phyloP scores from a whole-genome alignment of 2,113 vertebrate genomes.

The Oxygymnocypris stewartii region DNA sequence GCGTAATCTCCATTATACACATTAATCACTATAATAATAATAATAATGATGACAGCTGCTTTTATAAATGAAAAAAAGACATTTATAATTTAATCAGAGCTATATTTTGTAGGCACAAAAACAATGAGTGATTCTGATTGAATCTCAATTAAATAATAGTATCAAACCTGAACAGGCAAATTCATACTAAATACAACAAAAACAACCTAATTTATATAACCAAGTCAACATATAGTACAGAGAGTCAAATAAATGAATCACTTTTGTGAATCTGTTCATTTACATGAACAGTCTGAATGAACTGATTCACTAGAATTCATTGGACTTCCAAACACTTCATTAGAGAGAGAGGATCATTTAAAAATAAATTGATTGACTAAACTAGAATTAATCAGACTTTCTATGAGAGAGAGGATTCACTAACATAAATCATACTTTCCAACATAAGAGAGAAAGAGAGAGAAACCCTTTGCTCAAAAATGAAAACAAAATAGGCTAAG shows the following conservation, averaged over 20 bases:
- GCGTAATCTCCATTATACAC: neutral
- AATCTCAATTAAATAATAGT: neutral
- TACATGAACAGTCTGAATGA: too few species aligned
- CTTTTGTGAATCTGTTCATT: neutral
- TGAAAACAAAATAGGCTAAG: neutral
- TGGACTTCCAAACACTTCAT: neutral
- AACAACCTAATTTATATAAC: neutral
- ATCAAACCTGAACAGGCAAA: neutral
- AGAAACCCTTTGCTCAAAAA: neutral
- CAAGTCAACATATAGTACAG: neutral
- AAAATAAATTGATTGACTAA: neutral
- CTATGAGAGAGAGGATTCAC: neutral
- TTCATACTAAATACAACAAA: neutral
- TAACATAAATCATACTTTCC: neutral
- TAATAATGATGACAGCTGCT: neutral
- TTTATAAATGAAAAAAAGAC: neutral
- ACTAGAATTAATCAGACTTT: neutral
- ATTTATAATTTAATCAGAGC: slow-evolving; percentile 7
- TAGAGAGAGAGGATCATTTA: neutral
- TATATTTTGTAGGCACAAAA: neutral
- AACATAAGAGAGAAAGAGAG: neutral
- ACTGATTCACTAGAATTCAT: neutral
- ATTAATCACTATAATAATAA: neutral
- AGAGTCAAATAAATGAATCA: neutral
- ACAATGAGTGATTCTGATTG: neutral